Conservation (phyloP, 2,888 invertebrate species). For the Scaptomyza polygonia region DNA sequence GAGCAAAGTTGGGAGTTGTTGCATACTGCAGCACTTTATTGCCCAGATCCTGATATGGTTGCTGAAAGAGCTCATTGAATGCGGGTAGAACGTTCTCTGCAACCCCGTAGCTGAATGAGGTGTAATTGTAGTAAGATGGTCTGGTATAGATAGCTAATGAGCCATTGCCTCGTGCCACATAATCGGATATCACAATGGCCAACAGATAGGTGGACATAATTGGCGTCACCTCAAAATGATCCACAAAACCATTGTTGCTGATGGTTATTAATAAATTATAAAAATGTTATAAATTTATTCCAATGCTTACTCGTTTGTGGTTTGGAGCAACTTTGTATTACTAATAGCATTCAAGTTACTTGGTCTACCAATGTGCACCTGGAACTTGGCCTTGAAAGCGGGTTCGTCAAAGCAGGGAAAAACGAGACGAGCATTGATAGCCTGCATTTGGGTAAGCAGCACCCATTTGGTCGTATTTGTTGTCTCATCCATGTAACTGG, state of each 20-base stretch:
- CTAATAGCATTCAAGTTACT: constrained; percentile 77
- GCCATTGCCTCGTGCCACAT: constrained; percentile 69
- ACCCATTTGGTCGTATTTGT: constrained; percentile 79
- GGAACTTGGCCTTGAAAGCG: constrained; percentile 87
- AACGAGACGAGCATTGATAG: constrained; percentile 87
- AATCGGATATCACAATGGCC: constrained; percentile 90
- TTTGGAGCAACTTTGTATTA: constrained; percentile 63
- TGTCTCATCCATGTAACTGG: constrained; percentile 63
- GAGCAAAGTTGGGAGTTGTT: constrained; percentile 91
- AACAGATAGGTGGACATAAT: constrained; percentile 92
- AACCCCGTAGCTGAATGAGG: constrained; percentile 86
- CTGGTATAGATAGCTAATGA: constrained; percentile 87
- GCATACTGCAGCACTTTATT: constrained; percentile 91
- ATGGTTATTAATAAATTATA: background rate
- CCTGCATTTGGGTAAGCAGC: constrained; percentile 88
- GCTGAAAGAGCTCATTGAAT: constrained; percentile 88
- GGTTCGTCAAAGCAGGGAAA: constrained; percentile 93
- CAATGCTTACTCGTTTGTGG: constrained; percentile 52
- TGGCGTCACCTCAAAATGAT: constrained; percentile 83
- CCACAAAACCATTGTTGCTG: constrained; percentile 61
- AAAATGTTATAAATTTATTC: background rate
- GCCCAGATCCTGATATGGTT: constrained; percentile 86
- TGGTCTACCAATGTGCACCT: constrained; percentile 87
- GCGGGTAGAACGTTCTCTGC: constrained; percentile 51
- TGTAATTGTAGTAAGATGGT: constrained; percentile 88